These are phyloP conservation scores for Drosophila nebulosa DNA, from an alignment of 1,140 invertebrate genomes.

Conservation along the genomic window DNA sequence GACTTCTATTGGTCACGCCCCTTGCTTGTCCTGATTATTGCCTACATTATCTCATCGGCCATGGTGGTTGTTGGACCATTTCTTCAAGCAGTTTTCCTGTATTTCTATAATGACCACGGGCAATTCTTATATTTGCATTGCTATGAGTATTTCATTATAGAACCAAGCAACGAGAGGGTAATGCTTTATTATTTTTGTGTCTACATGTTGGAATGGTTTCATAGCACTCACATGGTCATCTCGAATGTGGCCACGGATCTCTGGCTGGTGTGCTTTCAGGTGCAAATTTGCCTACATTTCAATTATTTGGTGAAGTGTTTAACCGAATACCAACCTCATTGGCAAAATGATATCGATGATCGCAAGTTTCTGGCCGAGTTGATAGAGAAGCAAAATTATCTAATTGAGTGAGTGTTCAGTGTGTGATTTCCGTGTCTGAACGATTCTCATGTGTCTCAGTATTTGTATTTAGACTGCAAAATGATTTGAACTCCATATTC, in stretches of 20 bases:
- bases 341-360: slow-evolving; percentile 15
- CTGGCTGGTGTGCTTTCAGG: slow-evolving; percentile 48
- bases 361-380: slow-evolving; percentile 35
- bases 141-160: slow-evolving; percentile 41
- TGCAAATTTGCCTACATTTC: slow-evolving; percentile 58
- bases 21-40: background rate
- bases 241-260: slow-evolving; percentile 49
- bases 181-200: slow-evolving; percentile 34
- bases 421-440: too few relatives aligned
- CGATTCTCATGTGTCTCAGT: too few relatives aligned
- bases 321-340: slow-evolving; percentile 28
- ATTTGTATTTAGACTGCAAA: slow-evolving; percentile 34
- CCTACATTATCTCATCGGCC: slow-evolving; percentile 33
- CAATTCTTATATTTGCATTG: slow-evolving; percentile 40
- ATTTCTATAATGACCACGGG: background rate
- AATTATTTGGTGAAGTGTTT: slow-evolving; percentile 29
- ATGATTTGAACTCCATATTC: slow-evolving; percentile 34
- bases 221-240: slow-evolving; percentile 47
- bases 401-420: slow-evolving; percentile 47
- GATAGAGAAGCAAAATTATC: slow-evolving; percentile 34
- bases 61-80: slow-evolving; percentile 43
- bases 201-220: slow-evolving; percentile 39
- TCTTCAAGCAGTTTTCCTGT: slow-evolving; percentile 9
- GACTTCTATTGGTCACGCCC: slow-evolving; percentile 43
- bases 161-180: slow-evolving; percentile 10